Evolutionary conservation across 2,113 vertebrate genomes (phyloP).

Genomic region (Seriola rivoliana): DNA sequence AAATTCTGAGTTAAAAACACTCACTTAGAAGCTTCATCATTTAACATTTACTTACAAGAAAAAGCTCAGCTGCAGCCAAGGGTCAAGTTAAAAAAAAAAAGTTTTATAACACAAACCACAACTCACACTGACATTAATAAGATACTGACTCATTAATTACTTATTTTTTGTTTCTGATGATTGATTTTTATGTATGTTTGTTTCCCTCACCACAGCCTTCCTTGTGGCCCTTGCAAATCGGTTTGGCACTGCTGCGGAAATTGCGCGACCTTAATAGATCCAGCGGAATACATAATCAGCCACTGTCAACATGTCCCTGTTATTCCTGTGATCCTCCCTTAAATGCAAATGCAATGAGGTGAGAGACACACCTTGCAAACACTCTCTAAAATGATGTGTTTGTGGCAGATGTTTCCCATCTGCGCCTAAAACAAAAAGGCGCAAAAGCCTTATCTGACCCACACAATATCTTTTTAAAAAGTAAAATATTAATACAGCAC

Average conservation of each 20-base stretch:
- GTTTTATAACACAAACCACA: no score
- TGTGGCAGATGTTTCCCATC: background rate
- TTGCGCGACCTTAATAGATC: background rate
- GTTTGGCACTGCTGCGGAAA: background rate
- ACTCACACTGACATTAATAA: no score
- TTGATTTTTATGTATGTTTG: no score
- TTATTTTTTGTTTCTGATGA: no score
- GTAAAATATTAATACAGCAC: background rate
- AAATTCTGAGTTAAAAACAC: no score
- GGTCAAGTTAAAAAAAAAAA: no score
- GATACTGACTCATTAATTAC: no score
- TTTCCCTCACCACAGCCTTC: no score
- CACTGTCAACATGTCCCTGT: conserved; percentile 13
- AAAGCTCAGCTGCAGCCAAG: no score
- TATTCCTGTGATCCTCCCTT: conserved; percentile 2
- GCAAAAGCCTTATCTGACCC: background rate
- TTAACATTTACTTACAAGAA: background rate
- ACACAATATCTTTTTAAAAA: no score
- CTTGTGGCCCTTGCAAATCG: no score
- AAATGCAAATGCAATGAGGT: conserved; percentile 9
- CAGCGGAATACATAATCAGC: conserved; percentile 10
- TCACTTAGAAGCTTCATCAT: background rate
- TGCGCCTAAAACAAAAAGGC: background rate
- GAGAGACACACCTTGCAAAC: background rate
- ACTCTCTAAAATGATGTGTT: background rate